A percentile compares a stretch with the other conserved stretches of the same genome.
Evolutionary conservation across 1,140 invertebrate species (phyloP).

Genomic region (Acromyrmex charruanus): DNA sequence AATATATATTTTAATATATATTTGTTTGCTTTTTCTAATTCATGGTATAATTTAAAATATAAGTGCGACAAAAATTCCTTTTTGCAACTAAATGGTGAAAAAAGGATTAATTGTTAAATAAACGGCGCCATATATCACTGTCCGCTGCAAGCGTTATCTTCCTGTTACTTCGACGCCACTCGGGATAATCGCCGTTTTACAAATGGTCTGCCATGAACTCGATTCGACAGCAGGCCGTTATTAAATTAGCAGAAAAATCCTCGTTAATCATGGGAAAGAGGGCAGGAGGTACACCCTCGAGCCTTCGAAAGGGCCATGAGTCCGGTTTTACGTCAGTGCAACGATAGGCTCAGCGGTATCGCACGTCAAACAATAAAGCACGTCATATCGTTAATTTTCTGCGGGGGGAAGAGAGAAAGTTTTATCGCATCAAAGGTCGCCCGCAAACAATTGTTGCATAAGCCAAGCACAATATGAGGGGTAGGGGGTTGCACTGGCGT

Average conservation of each 20-base stretch:
- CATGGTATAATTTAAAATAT: no score
- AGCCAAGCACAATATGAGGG: conserved; percentile 24
- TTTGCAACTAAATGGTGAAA: conserved; percentile 12
- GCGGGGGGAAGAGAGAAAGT: conserved; percentile 3
- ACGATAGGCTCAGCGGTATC: conserved; percentile 14
- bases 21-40: not conserved
- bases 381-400: conserved; percentile 46
- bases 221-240: conserved; percentile 53
- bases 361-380: conserved; percentile 51
- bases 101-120: conserved; percentile 13
- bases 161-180: conserved; percentile 16
- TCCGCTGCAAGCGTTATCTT: conserved; percentile 48
- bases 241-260: conserved; percentile 46
- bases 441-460: conserved; percentile 22
- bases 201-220: conserved; percentile 45
- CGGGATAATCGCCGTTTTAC: conserved; percentile 37
- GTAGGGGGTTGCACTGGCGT: conserved; percentile 38
- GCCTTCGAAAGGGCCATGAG: conserved; percentile 40
- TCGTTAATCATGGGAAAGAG: conserved; percentile 55
- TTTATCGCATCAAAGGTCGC: conserved; percentile 45
- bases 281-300: conserved; percentile 31
- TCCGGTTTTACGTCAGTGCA: conserved; percentile 18
- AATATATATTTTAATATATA: not conserved
- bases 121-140: conserved; percentile 17
- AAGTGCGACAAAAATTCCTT: not conserved